Conservation (phyloP, 2,888 invertebrate genomes). For the Caenorhabditis afra region DNA sequence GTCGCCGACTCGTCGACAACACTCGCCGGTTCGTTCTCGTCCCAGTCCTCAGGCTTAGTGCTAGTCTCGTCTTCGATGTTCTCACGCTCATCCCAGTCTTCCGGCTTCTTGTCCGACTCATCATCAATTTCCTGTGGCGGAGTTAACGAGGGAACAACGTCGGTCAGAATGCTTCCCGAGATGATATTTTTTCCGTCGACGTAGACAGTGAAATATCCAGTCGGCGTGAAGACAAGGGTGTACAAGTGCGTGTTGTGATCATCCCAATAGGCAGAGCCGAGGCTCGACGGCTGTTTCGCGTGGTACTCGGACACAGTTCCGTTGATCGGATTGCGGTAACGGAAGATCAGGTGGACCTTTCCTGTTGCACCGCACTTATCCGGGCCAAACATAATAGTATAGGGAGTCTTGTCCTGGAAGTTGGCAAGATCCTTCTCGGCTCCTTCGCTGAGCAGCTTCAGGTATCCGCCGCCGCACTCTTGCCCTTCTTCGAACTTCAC, state of each 20-base stretch:
- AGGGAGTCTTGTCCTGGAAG: conserved; percentile 91
- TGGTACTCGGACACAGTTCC: conserved; percentile 91
- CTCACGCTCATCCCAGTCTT: conserved; percentile 92
- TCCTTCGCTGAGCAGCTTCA: conserved; percentile 91
- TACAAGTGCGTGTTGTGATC: conserved; percentile 94
- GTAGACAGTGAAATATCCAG: conserved; percentile 88
- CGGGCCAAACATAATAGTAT: conserved; percentile 99
- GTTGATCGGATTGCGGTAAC: conserved; percentile 94
- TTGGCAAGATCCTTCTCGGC: conserved; percentile 81
- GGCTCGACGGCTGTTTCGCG: conserved; percentile 88
- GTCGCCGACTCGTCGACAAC: conserved; percentile 83
- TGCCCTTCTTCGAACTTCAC: conserved; percentile 92
- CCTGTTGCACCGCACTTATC: conserved; percentile 98
- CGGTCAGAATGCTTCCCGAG: conserved; percentile 74
- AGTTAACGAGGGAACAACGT: conserved; percentile 88
- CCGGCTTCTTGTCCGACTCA: conserved; percentile 88
- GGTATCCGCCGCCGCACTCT: conserved; percentile 98
- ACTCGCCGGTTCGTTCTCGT: conserved; percentile 89
- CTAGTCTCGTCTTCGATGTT: conserved; percentile 82
- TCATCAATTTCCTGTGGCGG: conserved; percentile 95
- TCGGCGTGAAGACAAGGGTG: conserved; percentile 87
- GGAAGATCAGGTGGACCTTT: conserved; percentile 93
- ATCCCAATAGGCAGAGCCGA: conserved; percentile 85
- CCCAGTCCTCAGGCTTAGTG: conserved; percentile 93
- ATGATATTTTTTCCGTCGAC: conserved; percentile 86